Base-by-base conservation (phyloP, 2,113 vertebrate genomes). In the Pogona vitticeps region DNA sequence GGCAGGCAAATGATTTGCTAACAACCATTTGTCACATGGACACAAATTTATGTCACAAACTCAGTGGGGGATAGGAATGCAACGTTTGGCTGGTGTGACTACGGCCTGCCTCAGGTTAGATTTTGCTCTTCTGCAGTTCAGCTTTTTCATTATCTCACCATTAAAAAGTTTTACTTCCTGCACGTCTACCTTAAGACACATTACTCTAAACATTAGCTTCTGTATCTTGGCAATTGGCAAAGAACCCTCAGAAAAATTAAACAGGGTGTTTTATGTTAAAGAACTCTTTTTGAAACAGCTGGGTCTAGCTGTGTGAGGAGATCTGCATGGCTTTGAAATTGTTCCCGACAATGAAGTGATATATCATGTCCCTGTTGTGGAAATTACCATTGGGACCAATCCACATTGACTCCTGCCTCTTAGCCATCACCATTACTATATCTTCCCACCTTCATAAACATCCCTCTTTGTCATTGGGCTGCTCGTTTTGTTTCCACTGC, bases 321-420 rank as follows among this genome's bases (percentile, higher is more conserved):
- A 86, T 80, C 91, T 89, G 68, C 83, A 83, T 86, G 77, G 0
- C 92, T 89, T 85, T 9, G 36, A 89, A 90, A 86, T 58, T 76
- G 67, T 89, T 94, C 87, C 86, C 68, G 42, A 88, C 77, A 65
- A 61, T 83, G 85, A 92, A 86, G 38, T 73, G 1, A 0, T 46
- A 3, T 23, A 21, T 93, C 84, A 59, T 23, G 81, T 76, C 78
- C 1, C 26, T 84, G 71, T 21, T 20, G 71, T 33, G 20, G 86
- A 73, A 91, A 91, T 90, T 84, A 78, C 88, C 91, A 2, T 31
- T 33, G 92, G 91, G 88, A 79, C 89, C 75, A 38, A 83, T 86
- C 17, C 18, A 88, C 75, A 2, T 77, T 75, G 89, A 87, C 13
- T 13, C 2, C 89, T 88, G 26, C 86, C 91, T 40, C 89, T 89